A percentile compares a stretch with the other conserved stretches of the same genome.
phyloP scores from a whole-genome alignment of 2,888 invertebrate genomes.

The Scaeva pyrastri region DNA sequence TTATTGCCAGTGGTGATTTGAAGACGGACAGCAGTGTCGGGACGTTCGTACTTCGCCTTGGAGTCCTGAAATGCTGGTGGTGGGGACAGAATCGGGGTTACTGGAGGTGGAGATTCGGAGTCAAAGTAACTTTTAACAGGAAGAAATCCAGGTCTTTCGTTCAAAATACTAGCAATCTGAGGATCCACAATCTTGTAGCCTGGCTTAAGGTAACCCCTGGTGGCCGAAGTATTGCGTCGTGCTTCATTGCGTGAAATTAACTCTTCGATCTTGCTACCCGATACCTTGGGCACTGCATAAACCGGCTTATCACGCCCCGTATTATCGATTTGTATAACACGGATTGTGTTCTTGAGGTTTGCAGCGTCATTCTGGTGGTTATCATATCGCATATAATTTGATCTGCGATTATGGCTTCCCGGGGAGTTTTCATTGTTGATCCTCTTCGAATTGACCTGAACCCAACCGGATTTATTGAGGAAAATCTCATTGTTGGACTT shows the following conservation, averaged over 20 bases:
- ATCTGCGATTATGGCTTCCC: slow-evolving; percentile 77
- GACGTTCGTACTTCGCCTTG: slow-evolving; percentile 79
- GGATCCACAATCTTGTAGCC: slow-evolving; percentile 83
- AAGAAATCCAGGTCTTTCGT: slow-evolving; percentile 83
- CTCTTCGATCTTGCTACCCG: slow-evolving; percentile 83
- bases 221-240: slow-evolving; percentile 77
- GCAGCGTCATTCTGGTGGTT: slow-evolving; percentile 78
- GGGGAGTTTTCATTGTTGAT: slow-evolving; percentile 81
- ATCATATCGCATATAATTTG: slow-evolving; percentile 77
- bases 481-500: slow-evolving; percentile 82
- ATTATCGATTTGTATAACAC: slow-evolving; percentile 80
- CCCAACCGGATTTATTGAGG: slow-evolving; percentile 84
- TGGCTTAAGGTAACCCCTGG: slow-evolving; percentile 80
- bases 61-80: slow-evolving; percentile 89
- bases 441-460: slow-evolving; percentile 84
- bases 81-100: slow-evolving; percentile 89
- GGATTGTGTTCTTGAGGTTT: slow-evolving; percentile 78
- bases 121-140: slow-evolving; percentile 82
- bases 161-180: slow-evolving; percentile 82
- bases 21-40: slow-evolving; percentile 77
- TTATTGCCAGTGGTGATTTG: slow-evolving; percentile 85
- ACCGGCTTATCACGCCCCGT: slow-evolving; percentile 75
- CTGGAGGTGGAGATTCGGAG: slow-evolving; percentile 86
- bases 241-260: slow-evolving; percentile 83
- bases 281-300: slow-evolving; percentile 79